Evolutionary conservation across 2,113 vertebrate genomes (phyloP), one percentile per base, ranked within the genome.

Genomic region (Peromyscus leucopus): DNA sequence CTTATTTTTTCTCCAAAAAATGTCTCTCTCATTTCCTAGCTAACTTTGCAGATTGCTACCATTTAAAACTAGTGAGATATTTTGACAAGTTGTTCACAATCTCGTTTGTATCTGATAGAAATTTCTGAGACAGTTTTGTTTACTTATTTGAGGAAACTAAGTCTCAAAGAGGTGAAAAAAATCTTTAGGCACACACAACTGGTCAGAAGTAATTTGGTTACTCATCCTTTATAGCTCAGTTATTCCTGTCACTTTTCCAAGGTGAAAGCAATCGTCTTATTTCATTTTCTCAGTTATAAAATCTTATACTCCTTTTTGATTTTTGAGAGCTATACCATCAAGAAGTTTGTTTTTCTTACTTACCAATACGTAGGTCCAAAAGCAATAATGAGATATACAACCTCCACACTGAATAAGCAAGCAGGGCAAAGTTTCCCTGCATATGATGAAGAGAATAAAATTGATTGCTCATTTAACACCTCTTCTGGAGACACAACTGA

Each of bases 341-440:
- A 51, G 61, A 78, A 84, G 36, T 82, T 7, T 22, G 63, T 87
- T 39, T 71, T 65, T 74, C 42, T 80, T 57, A 90, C n/a, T 93
- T 89, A 89, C 82, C 46, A 87, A 75, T 55, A 89, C 91, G 28
- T 72, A 84, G 39, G 39, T 71, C 83, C 67, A 82, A 95, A 96
- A 89, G 69, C 63, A 97, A 93, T 96, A 92, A 94, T 96, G 65
- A 92, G 59, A 94, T 51, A 96, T 55, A 63, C 26, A 75, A 28
- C 95, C 95, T 96, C 97, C 78, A 95, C 93, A 88, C 39, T 93
- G 80, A 92, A 90, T 94, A 93, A 92, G 55, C 87, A 96, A 91
- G 39, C n/a, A 97, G 48, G 36, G 36, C 42, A 21, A 65, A 96
- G 95, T 15, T 88, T 90, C 87, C 78, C 72, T 92, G 86, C 78